Evolutionary conservation across 2,888 invertebrate species (phyloP).

Genomic region (Polydrusus cervinus): DNA sequence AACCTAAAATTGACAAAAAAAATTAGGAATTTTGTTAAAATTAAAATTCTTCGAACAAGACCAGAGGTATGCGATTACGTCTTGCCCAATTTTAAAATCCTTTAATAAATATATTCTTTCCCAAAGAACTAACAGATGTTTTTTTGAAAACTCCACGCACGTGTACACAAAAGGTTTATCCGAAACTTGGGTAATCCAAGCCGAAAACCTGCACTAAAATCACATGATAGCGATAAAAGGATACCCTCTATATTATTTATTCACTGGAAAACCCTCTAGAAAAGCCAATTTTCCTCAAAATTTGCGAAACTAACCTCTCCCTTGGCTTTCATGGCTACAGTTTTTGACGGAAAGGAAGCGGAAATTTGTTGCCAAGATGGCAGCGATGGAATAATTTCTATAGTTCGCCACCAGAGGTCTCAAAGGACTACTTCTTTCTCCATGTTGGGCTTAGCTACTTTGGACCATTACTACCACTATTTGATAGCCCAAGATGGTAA

Average conservation of each 20-base stretch:
- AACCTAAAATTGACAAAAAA: conserved; percentile 1
- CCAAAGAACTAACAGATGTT: neutral
- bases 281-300: conserved; percentile 26
- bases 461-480: no score
- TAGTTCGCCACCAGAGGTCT: neutral
- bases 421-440: neutral
- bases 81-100: neutral
- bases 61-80: neutral
- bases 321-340: conserved; percentile 85
- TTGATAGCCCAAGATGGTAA: no score
- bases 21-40: neutral
- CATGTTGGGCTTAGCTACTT: neutral
- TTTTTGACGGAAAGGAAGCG: conserved; percentile 51
- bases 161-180: conserved; percentile 52
- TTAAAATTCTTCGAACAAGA: no score
- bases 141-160: conserved; percentile 49
- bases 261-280: neutral
- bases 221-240: neutral
- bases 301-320: conserved; percentile 80
- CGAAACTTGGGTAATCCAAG: no score
- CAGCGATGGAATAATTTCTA: conserved; percentile 10
- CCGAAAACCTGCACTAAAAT: conserved; percentile 1
- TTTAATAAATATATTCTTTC: neutral
- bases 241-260: conserved; percentile 4
- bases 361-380: conserved; percentile 16